Percentiles rank a stretch among this genome's conserved stretches.
These are phyloP conservation scores for Sarcophaga caerulescens DNA, from an alignment of 2,888 invertebrate genomes.

Conservation along the genomic window DNA sequence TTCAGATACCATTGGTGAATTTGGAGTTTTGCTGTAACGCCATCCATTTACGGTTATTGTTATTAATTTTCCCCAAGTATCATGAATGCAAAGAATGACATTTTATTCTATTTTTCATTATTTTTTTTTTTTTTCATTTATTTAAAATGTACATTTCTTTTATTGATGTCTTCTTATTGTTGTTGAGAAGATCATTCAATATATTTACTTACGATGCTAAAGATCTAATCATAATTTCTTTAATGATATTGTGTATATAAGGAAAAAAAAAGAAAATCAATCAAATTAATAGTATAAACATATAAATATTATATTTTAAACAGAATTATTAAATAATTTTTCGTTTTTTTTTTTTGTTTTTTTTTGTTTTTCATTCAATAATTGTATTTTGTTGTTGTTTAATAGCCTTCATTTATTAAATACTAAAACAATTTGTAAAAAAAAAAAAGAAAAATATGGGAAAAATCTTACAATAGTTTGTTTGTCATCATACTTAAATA, in stretches of 20 bases:
- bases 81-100: not conserved
- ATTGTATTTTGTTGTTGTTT: constrained; percentile 19
- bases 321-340: constrained; percentile 46
- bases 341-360: constrained; percentile 5
- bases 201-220: constrained; percentile 53
- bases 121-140: constrained; percentile 31
- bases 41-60: no score
- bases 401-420: constrained; percentile 60
- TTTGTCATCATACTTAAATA: constrained; percentile 19
- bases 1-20: no score
- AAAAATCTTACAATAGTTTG: constrained; percentile 46
- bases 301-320: constrained; percentile 62
- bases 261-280: constrained; percentile 32
- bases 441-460: constrained; percentile 13
- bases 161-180: constrained; percentile 43
- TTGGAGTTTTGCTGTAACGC: no score
- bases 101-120: not conserved
- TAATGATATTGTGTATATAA: not conserved
- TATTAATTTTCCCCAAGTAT: not conserved
- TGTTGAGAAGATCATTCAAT: not conserved
- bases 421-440: constrained; percentile 39
- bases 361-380: not conserved
- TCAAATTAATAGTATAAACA: constrained; percentile 44
- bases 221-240: constrained; percentile 44
- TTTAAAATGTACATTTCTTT: constrained; percentile 59